These are phyloP conservation scores for Formica exsecta DNA, from an alignment of 1,140 invertebrate genomes.

Conservation along the genomic window DNA sequence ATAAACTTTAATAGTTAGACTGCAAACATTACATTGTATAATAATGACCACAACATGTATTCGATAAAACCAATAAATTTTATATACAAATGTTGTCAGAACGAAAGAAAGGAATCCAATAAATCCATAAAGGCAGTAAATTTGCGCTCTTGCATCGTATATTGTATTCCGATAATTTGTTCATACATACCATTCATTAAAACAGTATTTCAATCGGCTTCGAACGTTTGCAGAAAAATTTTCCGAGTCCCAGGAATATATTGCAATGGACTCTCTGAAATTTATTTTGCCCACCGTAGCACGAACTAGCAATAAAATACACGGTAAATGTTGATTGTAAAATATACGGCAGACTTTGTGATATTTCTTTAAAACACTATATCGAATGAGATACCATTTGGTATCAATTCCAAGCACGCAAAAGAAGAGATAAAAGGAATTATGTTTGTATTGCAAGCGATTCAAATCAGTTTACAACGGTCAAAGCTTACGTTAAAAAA, in stretches of 20 bases:
- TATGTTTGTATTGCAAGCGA: background rate
- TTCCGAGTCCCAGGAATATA: constrained; percentile 38
- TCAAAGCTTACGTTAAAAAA: background rate
- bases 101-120: constrained; percentile 10
- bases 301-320: constrained; percentile 45
- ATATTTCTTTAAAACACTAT: constrained; percentile 20
- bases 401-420: background rate
- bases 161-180: constrained; percentile 66
- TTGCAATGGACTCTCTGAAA: constrained; percentile 41
- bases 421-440: constrained; percentile 3
- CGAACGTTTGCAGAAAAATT: background rate
- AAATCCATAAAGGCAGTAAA: constrained; percentile 35
- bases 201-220: constrained; percentile 32
- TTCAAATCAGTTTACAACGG: background rate
- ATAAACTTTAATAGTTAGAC: no score
- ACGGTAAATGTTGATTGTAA: constrained; percentile 22
- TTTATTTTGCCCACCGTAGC: background rate
- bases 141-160: background rate
- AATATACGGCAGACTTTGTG: constrained; percentile 20
- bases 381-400: constrained; percentile 3
- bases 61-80: constrained; percentile 29
- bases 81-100: constrained; percentile 47
- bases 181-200: constrained; percentile 73
- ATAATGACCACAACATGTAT: constrained; percentile 28
- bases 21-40: background rate